Conservation (phyloP, 2,888 invertebrate species). For the Furcula furcula region DNA sequence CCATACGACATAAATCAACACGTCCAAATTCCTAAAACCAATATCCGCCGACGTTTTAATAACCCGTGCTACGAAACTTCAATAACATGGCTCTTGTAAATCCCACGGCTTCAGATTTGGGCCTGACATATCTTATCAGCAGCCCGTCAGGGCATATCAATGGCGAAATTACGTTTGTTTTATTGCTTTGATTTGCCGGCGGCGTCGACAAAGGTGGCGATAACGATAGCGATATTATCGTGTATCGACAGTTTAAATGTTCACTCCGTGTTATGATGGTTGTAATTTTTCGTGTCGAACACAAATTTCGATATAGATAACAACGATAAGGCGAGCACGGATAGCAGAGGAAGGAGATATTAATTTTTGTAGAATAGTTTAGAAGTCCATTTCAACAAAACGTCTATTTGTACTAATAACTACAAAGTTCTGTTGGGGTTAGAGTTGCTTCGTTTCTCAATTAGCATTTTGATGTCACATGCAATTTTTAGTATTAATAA, state of each 20-base stretch:
- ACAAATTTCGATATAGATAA: conserved; percentile 70
- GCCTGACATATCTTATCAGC: conserved; percentile 70
- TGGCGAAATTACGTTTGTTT: conserved; percentile 78
- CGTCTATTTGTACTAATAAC: no score
- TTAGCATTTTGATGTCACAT: no score
- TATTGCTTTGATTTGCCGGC: conserved; percentile 78
- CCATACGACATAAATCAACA: not conserved
- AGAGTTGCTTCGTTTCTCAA: no score
- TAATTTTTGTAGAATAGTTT: no score
- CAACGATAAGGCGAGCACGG: conserved; percentile 40
- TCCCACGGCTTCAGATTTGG: conserved; percentile 78
- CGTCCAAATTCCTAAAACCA: not conserved
- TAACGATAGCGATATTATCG: conserved; percentile 43
- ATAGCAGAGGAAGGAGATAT: conserved; percentile 33
- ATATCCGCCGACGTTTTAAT: conserved; percentile 1
- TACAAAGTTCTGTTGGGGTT: no score
- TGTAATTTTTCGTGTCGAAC: conserved; percentile 80
- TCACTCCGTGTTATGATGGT: conserved; percentile 65
- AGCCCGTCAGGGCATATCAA: conserved; percentile 61
- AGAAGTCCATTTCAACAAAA: no score
- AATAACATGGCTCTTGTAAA: conserved; percentile 63
- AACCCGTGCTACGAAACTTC: conserved; percentile 38
- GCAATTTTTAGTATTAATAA: no score
- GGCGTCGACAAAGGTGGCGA: conserved; percentile 68
- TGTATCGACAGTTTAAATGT: conserved; percentile 64